Conservation (phyloP, 2,888 invertebrate species). For the Pseudolycoriella hygida region DNA sequence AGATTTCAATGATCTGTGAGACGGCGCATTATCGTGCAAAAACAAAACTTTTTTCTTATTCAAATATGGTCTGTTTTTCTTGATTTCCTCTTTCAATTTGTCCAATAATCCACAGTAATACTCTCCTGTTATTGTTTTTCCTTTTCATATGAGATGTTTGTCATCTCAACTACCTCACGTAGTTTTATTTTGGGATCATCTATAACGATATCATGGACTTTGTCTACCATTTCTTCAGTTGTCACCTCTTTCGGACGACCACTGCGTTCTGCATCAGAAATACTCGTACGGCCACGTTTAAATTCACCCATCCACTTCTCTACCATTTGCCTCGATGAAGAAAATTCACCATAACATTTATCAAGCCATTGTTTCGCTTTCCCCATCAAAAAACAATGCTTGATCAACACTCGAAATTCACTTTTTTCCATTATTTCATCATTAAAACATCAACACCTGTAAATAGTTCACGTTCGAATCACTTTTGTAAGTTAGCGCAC, state of each 20-base stretch:
- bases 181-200: slow-evolving; percentile 10
- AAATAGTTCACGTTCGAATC: too few relatives aligned
- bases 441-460: too few relatives aligned
- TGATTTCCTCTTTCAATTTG: too few relatives aligned
- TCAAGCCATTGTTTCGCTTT: slow-evolving; percentile 10
- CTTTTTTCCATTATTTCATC: too few relatives aligned
- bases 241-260: slow-evolving; percentile 10
- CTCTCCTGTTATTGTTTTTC: slow-evolving; percentile 43
- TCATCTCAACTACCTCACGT: slow-evolving; percentile 10
- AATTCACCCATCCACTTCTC: slow-evolving; percentile 8
- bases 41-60: too few relatives aligned
- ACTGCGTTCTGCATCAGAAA: slow-evolving; percentile 9
- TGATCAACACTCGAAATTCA: not conserved
- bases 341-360: slow-evolving; percentile 11
- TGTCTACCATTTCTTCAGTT: slow-evolving; percentile 6
- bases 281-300: slow-evolving; percentile 8
- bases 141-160: slow-evolving; percentile 10
- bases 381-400: slow-evolving; percentile 7
- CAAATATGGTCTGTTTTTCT: too few relatives aligned
- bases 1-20: too few relatives aligned
- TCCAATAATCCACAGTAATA: not conserved
- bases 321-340: slow-evolving; percentile 11
- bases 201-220: slow-evolving; percentile 7
- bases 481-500: too few relatives aligned
- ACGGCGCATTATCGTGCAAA: too few relatives aligned